Base-by-base conservation (phyloP, 2,888 invertebrate genomes). In the Chrysotoxum bicinctum region DNA sequence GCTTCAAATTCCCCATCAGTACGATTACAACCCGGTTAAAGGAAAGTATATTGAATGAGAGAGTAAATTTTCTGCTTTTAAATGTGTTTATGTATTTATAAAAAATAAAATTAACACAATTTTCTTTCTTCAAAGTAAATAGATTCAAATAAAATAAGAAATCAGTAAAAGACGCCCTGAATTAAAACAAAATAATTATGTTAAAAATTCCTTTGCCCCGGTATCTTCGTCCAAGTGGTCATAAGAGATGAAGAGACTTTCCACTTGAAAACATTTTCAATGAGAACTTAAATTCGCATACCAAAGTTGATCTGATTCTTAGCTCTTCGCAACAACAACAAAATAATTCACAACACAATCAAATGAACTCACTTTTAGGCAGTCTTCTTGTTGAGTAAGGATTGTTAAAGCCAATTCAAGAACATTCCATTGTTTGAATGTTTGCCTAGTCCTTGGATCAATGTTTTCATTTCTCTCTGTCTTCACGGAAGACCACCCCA, bases 351-450 rank as follows among this genome's bases (percentile, higher is more conserved):
- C 62, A 56, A 83, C 54, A 3, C 37, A 84, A 79, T 76, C 70
- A 84, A 75, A 84, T 84, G 75, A 76, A 84, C 84, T 76, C 80
- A 84, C 66, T 84, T 72, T 75, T 64, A 72, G 66, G 69, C 66
- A 74, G n/a, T 26, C 4, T 58, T 70, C 64, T 66, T 43, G 32
- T 58, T 75, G 75, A 84, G 80, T 75, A 48, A 60, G 43, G 75
- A 70, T 72, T 52, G 72, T 80, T 76, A 80, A 66, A 72, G 84
- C 84, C 80, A 84, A 84, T 80, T 84, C 80, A 45, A 79, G 72
- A 76, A 76, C 66, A 84, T 80, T 84, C 84, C 75, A 80, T 80
- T 80, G 84, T 84, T 80, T 72, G 54, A 80, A 80, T 84, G 68
- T 80, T 84, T 84, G 75, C 43, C 72, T 64, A 79, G 54, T 72